A percentile compares a stretch with the other conserved stretches of the same genome.
These are phyloP conservation scores for Dendrocopos noguchii DNA, from an alignment of 2,113 vertebrate genomes.

Conservation along the genomic window DNA sequence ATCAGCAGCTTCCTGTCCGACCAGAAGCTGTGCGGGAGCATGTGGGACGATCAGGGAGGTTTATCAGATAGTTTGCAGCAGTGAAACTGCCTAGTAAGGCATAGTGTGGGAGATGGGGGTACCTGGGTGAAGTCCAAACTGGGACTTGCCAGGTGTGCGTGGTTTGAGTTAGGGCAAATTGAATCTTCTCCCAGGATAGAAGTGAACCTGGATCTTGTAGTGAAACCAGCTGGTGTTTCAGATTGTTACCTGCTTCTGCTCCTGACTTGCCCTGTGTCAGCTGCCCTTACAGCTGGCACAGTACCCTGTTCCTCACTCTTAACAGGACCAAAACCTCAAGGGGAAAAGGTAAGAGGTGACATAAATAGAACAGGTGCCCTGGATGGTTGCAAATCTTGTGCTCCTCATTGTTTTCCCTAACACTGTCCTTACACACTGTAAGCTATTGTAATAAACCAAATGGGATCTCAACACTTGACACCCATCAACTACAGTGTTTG, in stretches of 20 bases:
- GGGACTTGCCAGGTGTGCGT: constrained; percentile 9
- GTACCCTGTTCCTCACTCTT: background rate
- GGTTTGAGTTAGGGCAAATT: constrained; percentile 5
- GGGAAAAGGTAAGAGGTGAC: background rate
- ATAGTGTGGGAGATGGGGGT: constrained; percentile 51
- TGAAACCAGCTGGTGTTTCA: constrained; percentile 21
- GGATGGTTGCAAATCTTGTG: background rate
- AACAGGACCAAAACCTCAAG: background rate
- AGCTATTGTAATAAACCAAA: background rate
- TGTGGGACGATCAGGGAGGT: constrained; percentile 56
- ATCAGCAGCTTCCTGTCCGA: background rate
- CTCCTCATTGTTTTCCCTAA: background rate
- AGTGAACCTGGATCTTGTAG: background rate
- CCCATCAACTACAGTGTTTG: background rate
- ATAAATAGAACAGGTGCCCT: background rate
- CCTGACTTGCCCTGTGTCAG: background rate
- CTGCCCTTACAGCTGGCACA: background rate
- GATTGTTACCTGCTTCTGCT: constrained; percentile 23
- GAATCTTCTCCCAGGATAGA: constrained; percentile 47
- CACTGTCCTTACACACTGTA: background rate
- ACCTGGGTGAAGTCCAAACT: constrained; percentile 5
- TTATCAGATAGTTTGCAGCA: constrained; percentile 58
- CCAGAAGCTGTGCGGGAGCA: background rate
- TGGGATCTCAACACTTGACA: background rate
- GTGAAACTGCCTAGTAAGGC: constrained; percentile 36